Percentiles rank a stretch among this genome's conserved stretches.
These are phyloP conservation scores for Thaleichthys pacificus DNA, from an alignment of 2,797 vertebrate species.

Conservation along the genomic window DNA sequence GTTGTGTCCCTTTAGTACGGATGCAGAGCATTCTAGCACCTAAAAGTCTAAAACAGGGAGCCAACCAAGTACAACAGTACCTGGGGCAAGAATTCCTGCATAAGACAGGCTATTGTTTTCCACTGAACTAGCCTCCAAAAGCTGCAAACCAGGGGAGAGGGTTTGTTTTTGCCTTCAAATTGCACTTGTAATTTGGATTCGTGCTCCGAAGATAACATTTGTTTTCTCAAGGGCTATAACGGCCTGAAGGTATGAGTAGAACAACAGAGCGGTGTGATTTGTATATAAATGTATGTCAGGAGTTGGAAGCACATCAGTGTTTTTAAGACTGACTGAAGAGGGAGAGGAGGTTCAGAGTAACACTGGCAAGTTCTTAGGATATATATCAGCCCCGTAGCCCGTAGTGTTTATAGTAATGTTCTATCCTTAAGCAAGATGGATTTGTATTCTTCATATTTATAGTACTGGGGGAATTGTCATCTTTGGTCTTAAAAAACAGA, in stretches of 20 bases:
- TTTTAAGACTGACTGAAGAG: slow-evolving; percentile 6
- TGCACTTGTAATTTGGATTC: slow-evolving; percentile 49
- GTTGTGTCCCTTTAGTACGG: neutral
- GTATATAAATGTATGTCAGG: slow-evolving; percentile 44
- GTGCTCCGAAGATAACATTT: slow-evolving; percentile 50
- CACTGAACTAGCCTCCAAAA: slow-evolving; percentile 23
- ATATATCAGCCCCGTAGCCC: no score
- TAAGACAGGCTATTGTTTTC: slow-evolving; percentile 25
- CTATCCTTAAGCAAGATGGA: no score
- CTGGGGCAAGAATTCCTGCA: slow-evolving; percentile 26
- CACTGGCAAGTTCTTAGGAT: neutral
- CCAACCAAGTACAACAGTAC: slow-evolving; percentile 7
- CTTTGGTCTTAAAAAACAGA: slow-evolving; percentile 3
- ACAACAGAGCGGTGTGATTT: slow-evolving; percentile 61
- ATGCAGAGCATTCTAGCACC: slow-evolving; percentile 9
- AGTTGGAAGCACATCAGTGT: slow-evolving; percentile 21
- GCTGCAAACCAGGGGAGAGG: slow-evolving; percentile 3
- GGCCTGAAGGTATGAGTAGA: slow-evolving; percentile 48
- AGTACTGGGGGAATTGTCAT: neutral
- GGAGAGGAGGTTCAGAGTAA: neutral
- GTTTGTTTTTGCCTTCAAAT: slow-evolving; percentile 46
- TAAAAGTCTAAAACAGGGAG: slow-evolving; percentile 2
- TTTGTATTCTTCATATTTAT: neutral
- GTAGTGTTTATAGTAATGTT: no score
- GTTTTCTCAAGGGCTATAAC: slow-evolving; percentile 64